Conservation (phyloP, 2,113 vertebrate genomes). For the Clarias batrachus region DNA sequence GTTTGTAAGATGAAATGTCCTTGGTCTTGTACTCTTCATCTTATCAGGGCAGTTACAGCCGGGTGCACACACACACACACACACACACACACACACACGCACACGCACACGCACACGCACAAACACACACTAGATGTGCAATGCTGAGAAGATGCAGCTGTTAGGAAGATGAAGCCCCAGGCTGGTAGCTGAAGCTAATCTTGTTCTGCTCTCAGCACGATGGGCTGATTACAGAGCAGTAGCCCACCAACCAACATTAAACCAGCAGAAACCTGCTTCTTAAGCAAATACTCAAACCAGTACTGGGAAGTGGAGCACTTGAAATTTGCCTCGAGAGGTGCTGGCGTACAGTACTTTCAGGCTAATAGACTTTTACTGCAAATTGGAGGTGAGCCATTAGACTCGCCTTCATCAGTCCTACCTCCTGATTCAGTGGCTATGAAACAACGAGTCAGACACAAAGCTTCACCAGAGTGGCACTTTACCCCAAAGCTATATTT, state of each 20-base stretch:
- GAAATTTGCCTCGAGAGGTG: background rate
- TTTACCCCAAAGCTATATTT: background rate
- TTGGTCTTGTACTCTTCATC: background rate
- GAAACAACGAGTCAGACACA: background rate
- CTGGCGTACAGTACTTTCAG: background rate
- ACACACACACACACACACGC: background rate
- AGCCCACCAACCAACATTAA: conserved; percentile 15
- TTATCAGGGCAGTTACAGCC: conserved; percentile 38
- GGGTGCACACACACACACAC: conserved; percentile 6
- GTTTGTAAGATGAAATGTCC: conserved; percentile 4
- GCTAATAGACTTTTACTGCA: conserved; percentile 33
- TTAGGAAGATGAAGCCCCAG: conserved; percentile 23
- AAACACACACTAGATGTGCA: conserved; percentile 7
- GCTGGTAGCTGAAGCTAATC: conserved; percentile 31
- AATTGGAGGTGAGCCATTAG: conserved; percentile 14
- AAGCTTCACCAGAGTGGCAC: background rate
- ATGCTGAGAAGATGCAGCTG: conserved; percentile 31
- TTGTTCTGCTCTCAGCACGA: conserved; percentile 20
- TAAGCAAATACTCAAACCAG: background rate
- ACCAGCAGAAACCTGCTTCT: conserved; percentile 30
- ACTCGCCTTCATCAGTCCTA: background rate
- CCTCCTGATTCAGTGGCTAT: background rate
- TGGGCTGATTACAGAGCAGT: conserved; percentile 21
- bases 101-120: background rate
- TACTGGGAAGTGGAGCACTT: background rate